These are phyloP conservation scores for Agrypnia vestita DNA, from an alignment of 1,140 invertebrate genomes.

Conservation along the genomic window DNA sequence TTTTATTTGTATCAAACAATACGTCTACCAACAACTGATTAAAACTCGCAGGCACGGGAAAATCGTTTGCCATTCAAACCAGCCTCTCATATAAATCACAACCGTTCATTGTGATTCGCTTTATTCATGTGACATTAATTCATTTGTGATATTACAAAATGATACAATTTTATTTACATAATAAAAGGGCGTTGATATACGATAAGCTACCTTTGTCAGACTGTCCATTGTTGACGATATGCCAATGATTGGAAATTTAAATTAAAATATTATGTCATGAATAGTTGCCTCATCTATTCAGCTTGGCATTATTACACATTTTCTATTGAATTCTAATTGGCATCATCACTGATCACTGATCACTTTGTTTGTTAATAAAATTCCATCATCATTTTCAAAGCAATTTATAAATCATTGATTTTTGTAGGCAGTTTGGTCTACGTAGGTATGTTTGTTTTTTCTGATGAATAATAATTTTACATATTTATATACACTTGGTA, in stretches of 20 bases:
- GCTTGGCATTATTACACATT: constrained; percentile 33
- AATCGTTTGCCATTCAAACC: neutral
- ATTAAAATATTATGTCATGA: constrained; percentile 53
- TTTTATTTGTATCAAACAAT: constrained; percentile 14
- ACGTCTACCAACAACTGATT: neutral
- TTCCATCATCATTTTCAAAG: constrained; percentile 4
- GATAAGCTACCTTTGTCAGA: constrained; percentile 49
- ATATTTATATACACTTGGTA: too few species aligned
- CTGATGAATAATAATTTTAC: too few species aligned
- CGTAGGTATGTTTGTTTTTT: too few species aligned
- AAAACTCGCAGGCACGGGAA: constrained; percentile 3
- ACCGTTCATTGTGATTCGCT: constrained; percentile 38
- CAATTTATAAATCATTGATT: too few species aligned
- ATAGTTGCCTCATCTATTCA: constrained; percentile 38
- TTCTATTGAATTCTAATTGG: constrained; percentile 43
- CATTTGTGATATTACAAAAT: constrained; percentile 54
- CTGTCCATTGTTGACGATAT: constrained; percentile 46
- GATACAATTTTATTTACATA: constrained; percentile 56
- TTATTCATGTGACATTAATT: constrained; percentile 53
- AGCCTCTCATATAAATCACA: constrained; percentile 43
- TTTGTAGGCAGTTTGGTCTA: too few species aligned
- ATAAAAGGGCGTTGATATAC: constrained; percentile 53
- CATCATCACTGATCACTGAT: neutral
- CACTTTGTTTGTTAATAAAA: constrained; percentile 2
- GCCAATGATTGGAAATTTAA: constrained; percentile 50